Conservation (phyloP, 2,888 invertebrate species). For the Bellardia bayeri region DNA sequence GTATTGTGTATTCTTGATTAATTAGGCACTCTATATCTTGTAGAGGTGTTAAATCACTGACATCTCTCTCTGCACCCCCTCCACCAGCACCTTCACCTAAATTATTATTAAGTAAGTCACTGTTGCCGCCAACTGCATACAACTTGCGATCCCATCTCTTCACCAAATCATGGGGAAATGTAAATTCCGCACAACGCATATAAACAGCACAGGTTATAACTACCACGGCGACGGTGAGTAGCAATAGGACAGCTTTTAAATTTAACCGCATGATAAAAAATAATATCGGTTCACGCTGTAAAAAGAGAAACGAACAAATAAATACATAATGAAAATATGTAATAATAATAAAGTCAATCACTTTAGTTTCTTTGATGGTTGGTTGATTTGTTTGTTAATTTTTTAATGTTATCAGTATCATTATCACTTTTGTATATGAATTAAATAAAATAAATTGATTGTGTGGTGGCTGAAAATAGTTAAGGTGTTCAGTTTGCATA, state of each 20-base stretch:
- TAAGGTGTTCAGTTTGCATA: conserved; percentile 27
- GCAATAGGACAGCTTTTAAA: conserved; percentile 89
- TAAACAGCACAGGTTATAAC: conserved; percentile 90
- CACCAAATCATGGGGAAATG: conserved; percentile 81
- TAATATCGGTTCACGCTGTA: conserved; percentile 82
- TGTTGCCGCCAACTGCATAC: conserved; percentile 73
- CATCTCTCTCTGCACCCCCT: conserved; percentile 10
- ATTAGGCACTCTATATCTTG: conserved; percentile 93
- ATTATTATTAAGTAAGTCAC: conserved; percentile 69
- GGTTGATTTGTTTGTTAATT: conserved; percentile 15
- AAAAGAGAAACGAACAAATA: conserved; percentile 24
- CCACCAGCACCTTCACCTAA: conserved; percentile 41
- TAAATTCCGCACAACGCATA: conserved; percentile 89
- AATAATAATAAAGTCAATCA: conserved; percentile 37
- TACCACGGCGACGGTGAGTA: conserved; percentile 86
- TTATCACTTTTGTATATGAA: conserved; percentile 23
- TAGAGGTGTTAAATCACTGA: conserved; percentile 66
- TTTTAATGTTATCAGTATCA: conserved; percentile 36
- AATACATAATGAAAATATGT: not conserved
- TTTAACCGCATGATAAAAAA: conserved; percentile 91
- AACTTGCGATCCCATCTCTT: conserved; percentile 79
- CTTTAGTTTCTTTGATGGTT: not conserved
- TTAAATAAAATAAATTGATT: conserved; percentile 33
- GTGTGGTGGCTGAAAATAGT: not conserved
- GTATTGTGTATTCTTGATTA: conserved; percentile 93